Conservation (phyloP, 2,797 vertebrate species). For the Eremophila alpestris region DNA sequence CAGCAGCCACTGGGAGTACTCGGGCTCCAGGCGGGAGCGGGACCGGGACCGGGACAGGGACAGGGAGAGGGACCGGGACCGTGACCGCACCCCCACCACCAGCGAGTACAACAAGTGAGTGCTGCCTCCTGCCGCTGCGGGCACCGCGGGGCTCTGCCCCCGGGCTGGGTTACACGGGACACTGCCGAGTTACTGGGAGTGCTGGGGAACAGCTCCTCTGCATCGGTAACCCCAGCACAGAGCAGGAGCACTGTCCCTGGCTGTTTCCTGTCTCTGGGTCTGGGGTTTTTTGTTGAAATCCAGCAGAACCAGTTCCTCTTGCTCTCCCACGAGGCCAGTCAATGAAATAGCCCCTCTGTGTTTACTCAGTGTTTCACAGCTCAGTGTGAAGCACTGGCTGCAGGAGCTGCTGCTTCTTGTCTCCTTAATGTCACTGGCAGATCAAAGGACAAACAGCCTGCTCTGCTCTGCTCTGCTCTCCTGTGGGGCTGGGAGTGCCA, state of each 20-base stretch:
- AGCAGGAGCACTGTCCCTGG: background rate
- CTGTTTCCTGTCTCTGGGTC: background rate
- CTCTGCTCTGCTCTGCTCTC: background rate
- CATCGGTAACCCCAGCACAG: background rate
- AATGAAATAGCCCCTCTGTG: slow-evolving; percentile 24
- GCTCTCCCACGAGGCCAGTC: background rate
- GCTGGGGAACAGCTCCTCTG: background rate
- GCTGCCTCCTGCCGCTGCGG: background rate
- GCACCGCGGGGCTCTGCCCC: accelerated
- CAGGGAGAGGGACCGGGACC: slow-evolving; percentile 41
- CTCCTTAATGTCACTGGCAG: background rate
- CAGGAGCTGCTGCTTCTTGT: slow-evolving; percentile 27
- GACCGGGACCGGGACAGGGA: slow-evolving; percentile 56
- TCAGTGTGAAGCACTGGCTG: background rate
- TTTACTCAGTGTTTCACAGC: background rate
- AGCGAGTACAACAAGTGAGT: slow-evolving; percentile 75
- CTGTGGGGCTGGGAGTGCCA: background rate
- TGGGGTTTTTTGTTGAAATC: background rate
- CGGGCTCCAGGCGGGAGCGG: slow-evolving; percentile 52
- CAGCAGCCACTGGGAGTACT: slow-evolving; percentile 74
- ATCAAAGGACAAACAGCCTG: background rate
- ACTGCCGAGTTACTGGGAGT: background rate
- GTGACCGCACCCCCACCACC: slow-evolving; percentile 66
- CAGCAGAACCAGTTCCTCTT: slow-evolving; percentile 40
- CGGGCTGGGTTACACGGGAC: accelerated